These are phyloP conservation scores for Coracias cyanogaster DNA, from an alignment of 2,797 vertebrate genomes.

Conservation along the genomic window DNA sequence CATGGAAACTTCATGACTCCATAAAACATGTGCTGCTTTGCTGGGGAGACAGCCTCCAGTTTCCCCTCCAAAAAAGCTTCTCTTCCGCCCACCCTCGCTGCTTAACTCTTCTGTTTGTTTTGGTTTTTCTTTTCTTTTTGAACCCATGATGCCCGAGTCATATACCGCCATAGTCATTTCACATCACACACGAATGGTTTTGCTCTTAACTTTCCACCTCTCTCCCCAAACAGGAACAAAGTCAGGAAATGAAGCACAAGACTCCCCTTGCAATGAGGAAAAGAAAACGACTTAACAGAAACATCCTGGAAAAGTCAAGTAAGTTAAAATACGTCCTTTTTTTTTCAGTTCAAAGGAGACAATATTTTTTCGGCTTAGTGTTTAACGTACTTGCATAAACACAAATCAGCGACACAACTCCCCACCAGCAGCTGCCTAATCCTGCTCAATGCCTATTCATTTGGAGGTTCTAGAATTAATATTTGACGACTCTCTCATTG, in stretches of 20 bases:
- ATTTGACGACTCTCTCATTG: constrained; percentile 85
- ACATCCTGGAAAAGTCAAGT: constrained; percentile 79
- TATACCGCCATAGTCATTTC: background rate
- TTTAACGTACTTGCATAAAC: constrained; percentile 74
- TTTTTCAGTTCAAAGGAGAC: constrained; percentile 35
- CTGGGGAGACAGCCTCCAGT: constrained; percentile 32
- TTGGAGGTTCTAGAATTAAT: constrained; percentile 84
- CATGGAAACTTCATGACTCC: constrained; percentile 62
- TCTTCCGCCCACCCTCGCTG: background rate
- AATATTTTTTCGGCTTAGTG: constrained; percentile 58
- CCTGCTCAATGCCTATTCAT: constrained; percentile 80
- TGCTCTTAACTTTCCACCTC: constrained; percentile 35
- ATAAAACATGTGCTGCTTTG: constrained; percentile 56
- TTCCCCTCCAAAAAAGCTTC: constrained; percentile 24
- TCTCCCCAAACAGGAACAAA: constrained; percentile 74
- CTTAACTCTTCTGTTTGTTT: background rate
- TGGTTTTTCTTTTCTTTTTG: background rate
- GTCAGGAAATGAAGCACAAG: constrained; percentile 78
- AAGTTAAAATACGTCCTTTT: constrained; percentile 74
- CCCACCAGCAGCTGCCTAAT: constrained; percentile 78
- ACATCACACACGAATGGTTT: background rate
- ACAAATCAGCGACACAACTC: constrained; percentile 76
- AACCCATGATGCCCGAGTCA: background rate
- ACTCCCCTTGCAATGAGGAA: constrained; percentile 77
- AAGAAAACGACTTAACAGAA: constrained; percentile 78